phyloP scores from a whole-genome alignment of 2,797 vertebrate species.

The Buphagus erythrorhynchus region DNA sequence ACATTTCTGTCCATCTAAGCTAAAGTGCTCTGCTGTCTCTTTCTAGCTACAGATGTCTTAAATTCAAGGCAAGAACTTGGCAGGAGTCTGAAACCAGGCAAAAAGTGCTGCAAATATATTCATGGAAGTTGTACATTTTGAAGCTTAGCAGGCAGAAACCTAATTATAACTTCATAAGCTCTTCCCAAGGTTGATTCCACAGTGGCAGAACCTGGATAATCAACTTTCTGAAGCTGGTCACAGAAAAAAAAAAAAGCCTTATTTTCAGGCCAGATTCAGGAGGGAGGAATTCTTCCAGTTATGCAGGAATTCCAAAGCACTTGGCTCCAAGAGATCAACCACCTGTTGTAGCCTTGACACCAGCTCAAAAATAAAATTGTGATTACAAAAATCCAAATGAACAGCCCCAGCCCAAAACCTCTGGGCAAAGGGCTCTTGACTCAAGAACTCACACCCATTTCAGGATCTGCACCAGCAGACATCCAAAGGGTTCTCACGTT shows the following conservation, averaged over 20 bases:
- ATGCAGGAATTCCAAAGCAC: neutral
- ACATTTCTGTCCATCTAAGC: neutral
- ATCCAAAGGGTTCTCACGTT: neutral
- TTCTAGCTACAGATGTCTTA: neutral
- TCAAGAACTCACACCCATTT: neutral
- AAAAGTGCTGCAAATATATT: neutral
- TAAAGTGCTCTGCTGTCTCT: neutral
- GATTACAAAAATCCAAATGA: neutral
- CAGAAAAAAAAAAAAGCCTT: neutral
- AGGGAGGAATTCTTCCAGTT: neutral
- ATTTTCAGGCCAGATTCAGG: neutral
- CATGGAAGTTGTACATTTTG: neutral
- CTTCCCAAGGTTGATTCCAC: neutral
- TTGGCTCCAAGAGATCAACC: neutral
- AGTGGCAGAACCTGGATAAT: neutral
- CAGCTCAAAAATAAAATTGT: neutral
- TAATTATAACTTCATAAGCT: constrained; percentile 24
- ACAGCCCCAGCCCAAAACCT: neutral
- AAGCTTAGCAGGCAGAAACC: neutral
- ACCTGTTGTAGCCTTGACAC: neutral
- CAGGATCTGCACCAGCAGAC: neutral
- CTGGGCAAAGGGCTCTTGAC: neutral
- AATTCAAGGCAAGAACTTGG: constrained; percentile 23
- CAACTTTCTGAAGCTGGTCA: neutral
- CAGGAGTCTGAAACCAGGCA: constrained; percentile 8